Evolutionary conservation across 2,888 invertebrate genomes (phyloP).

Genomic region (Gryllus longicercus): DNA sequence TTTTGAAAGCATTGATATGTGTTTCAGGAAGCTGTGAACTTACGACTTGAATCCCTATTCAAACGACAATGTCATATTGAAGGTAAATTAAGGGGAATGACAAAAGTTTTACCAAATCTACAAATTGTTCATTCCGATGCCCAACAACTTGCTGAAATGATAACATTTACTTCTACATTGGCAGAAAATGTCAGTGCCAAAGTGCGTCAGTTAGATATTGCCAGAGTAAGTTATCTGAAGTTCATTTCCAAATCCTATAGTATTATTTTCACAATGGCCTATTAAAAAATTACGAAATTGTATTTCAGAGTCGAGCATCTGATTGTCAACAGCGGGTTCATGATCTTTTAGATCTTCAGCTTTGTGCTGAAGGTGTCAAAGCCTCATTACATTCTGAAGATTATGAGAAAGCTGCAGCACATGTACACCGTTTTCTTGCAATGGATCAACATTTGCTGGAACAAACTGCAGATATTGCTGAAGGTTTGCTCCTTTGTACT

Average conservation of each 20-base stretch:
- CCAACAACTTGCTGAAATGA: slow-evolving; percentile 76
- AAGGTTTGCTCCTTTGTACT: slow-evolving; percentile 45
- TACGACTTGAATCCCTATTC: slow-evolving; percentile 67
- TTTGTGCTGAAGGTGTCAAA: slow-evolving; percentile 96
- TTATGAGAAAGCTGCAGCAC: slow-evolving; percentile 94
- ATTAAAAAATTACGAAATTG: neutral
- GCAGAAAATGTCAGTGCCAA: slow-evolving; percentile 94
- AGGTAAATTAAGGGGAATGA: slow-evolving; percentile 73
- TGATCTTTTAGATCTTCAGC: slow-evolving; percentile 88
- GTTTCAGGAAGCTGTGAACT: slow-evolving; percentile 63
- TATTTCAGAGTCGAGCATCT: slow-evolving; percentile 75
- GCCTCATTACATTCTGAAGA: slow-evolving; percentile 91
- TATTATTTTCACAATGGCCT: no score
- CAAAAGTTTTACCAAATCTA: slow-evolving; percentile 77
- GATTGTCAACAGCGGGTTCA: slow-evolving; percentile 93
- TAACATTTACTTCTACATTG: slow-evolving; percentile 78
- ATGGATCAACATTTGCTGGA: slow-evolving; percentile 84
- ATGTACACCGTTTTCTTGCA: slow-evolving; percentile 87
- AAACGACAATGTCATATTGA: slow-evolving; percentile 73
- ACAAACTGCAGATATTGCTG: slow-evolving; percentile 72
- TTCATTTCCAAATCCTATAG: no score
- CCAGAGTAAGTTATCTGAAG: slow-evolving; percentile 63
- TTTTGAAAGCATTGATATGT: no score
- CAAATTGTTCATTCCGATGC: slow-evolving; percentile 73
- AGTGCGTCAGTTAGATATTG: slow-evolving; percentile 88